Evolutionary conservation across 2,113 vertebrate species (phyloP).

Genomic region (Brachypodius melanocephalos): DNA sequence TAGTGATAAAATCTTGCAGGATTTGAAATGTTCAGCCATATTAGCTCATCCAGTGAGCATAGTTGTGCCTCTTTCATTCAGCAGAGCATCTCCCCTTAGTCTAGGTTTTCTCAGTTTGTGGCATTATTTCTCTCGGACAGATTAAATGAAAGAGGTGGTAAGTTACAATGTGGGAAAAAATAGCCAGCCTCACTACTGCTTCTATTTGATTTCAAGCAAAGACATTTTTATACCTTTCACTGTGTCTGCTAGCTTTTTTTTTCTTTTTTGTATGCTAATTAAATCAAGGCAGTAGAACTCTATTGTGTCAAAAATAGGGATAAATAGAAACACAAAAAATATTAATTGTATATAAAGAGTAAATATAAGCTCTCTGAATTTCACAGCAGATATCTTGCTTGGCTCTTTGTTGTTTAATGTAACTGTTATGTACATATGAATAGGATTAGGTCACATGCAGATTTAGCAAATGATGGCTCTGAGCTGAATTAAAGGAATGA

Average conservation of each 20-base stretch:
- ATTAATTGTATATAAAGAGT: neutral
- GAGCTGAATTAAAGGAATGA: slow-evolving; percentile 27
- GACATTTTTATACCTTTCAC: neutral
- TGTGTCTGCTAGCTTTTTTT: neutral
- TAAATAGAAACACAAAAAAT: neutral
- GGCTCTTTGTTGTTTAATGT: neutral
- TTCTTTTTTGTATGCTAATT: neutral
- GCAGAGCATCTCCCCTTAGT: neutral
- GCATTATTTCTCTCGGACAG: neutral
- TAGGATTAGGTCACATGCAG: neutral
- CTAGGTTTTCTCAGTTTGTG: neutral
- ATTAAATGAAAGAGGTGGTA: neutral
- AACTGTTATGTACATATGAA: neutral
- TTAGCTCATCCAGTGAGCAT: neutral
- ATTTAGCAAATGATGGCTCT: neutral
- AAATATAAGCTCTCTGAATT: neutral
- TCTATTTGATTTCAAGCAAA: neutral
- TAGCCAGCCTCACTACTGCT: neutral
- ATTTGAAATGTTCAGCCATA: neutral
- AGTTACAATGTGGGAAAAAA: neutral
- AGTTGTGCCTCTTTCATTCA: neutral
- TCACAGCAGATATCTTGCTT: neutral
- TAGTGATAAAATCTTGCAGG: neutral
- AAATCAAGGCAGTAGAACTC: neutral
- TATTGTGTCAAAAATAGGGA: neutral